A percentile compares a stretch with the other conserved stretches of the same genome.
Evolutionary conservation across 2,888 invertebrate genomes (phyloP).

Genomic region (Lasioglossum zephyrum): DNA sequence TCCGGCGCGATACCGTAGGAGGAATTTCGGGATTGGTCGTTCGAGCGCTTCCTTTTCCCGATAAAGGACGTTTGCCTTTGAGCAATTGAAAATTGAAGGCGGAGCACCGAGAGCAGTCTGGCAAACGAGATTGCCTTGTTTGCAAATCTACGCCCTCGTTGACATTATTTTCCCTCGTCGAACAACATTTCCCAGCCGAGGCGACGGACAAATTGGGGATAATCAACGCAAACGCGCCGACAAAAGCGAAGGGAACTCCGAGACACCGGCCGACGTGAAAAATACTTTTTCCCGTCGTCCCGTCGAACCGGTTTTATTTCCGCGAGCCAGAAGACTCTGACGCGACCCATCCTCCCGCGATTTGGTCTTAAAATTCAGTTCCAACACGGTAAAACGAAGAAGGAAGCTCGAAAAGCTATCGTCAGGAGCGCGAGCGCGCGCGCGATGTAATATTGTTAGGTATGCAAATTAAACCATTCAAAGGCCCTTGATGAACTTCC

Average conservation of each 20-base stretch:
- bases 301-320: conserved; percentile 12
- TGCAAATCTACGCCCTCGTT: conserved; percentile 23
- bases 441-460: conserved; percentile 72
- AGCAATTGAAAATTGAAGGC: conserved; percentile 14
- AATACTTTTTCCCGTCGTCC: not conserved
- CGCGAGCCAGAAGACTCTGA: not conserved
- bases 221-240: conserved; percentile 21
- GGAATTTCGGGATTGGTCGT: not conserved
- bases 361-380: conserved; percentile 41
- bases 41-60: not conserved
- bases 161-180: conserved; percentile 17
- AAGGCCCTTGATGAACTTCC: conserved; percentile 73
- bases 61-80: conserved; percentile 8
- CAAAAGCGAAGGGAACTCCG: conserved; percentile 2
- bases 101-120: not conserved
- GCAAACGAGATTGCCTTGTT: conserved; percentile 24
- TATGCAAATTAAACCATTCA: conserved; percentile 75
- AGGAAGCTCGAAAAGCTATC: conserved; percentile 65
- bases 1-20: not conserved
- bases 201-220: conserved; percentile 11
- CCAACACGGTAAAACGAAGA: conserved; percentile 33
- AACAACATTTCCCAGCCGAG: conserved; percentile 2
- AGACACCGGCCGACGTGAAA: conserved; percentile 8
- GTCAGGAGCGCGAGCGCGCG: conserved; percentile 23
- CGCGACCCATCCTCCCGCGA: not conserved